Base-by-base conservation (phyloP, 2,888 invertebrate genomes). In the Strigamia maritima region DNA sequence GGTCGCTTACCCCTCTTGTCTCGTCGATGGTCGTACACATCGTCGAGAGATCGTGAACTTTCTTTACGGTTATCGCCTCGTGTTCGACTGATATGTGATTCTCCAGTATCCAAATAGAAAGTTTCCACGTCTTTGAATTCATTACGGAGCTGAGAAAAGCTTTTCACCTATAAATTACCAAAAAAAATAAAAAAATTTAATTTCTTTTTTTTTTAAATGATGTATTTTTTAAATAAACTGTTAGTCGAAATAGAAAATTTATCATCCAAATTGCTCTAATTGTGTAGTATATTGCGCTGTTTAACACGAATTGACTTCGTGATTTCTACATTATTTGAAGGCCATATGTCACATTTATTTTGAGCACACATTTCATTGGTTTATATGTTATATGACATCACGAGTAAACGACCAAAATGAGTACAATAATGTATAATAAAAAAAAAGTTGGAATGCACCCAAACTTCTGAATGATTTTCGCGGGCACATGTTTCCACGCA, bases 121-220 rank as follows among this genome's bases (percentile, higher is more conserved):
- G 94, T 94, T 85, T 95, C 95, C 79, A 94, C 92, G 84, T 95
- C 94, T 16, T 94, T 92, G 84, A 95, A 94, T 85, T 97, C 97
- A 86, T 95, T 94, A 76, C 96, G 90, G 78, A 97, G 88, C 84
- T 97, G 97, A 0, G 96, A 95, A 86, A 96, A 97, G 86, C 97
- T 96, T 83, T 94, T 90, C 2, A 97, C 93, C 94, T 94, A 79
- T 35, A 74, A 79, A 38, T 24, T 7, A 77, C 24, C 44, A 22
- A 49, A 24, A 4, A 22, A n/a, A 77, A 31, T 4, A 35, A 24
- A 8, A 49, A n/a, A n/a, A n/a, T n/a, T n/a, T n/a, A n/a, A n/a
- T n/a, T n/a, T n/a, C n/a, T 70, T 70, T 70, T 19, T 14, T 19
- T 70, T 70, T 7, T 70, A 70, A 14, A 19, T 44, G 8, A 35